Base-by-base conservation (phyloP, 1,140 invertebrate species). In the Hypothenemus hampei region DNA sequence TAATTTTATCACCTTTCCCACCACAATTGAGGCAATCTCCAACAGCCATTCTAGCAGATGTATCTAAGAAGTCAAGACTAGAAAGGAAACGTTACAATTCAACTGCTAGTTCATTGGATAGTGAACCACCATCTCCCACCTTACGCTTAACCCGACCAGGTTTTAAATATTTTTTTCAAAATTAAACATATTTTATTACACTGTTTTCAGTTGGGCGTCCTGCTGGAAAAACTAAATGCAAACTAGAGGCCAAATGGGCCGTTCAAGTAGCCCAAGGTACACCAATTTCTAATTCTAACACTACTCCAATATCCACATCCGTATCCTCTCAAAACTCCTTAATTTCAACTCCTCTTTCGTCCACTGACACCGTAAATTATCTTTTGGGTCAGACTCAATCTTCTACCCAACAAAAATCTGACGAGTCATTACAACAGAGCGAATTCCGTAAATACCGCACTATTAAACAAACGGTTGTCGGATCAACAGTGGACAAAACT, bases 1-100 rank as follows among this genome's bases (percentile, higher is more conserved):
- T 82, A 16, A 60, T 84, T 16, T 60, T 77, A 7, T 79, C 81
- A 59, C 81, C 81, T 3, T 78, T 77, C 57, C 80, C 80, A 4
- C 65, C 82, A 3, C 78, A 81, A 11, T 59, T 80, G 36, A 71
- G 80, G 26, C 66, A 76, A 6, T 59, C 69, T n/a, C 63, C 69
- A 6, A 61, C 6, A 66, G 64, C 37, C 60, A 61, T 35, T 29
- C 64, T 0, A 65, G 65, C 21, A 46, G 39, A 19, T 6, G n/a
- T n/a, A 10, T 33, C 44, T 24, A 67, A 68, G 49, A 65, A 68
- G 57, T 24, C 36, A 11, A 70, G 66, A 47, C 53, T 58, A 15
- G 66, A 69, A 47, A 58, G 66, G 18, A 70, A 65, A 47, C 58
- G 67, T 21, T 75, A 73, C 48, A 76, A 76, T 60, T 78, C 77